Evolutionary conservation across 2,888 invertebrate genomes (phyloP).

Genomic region (Pristionchus arcanus): DNA sequence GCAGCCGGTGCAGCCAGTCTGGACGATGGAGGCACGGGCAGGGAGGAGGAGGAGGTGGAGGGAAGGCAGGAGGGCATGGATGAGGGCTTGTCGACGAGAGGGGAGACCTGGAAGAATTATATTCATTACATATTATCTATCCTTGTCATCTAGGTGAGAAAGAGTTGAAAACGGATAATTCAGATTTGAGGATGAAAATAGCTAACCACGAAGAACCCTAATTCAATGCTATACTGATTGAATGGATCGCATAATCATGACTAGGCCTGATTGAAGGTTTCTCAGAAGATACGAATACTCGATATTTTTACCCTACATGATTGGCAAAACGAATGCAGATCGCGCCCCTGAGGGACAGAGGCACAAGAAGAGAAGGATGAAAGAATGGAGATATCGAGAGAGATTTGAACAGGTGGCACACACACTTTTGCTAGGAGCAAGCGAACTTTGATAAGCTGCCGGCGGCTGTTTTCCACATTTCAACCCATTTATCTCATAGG

Average conservation of each 20-base stretch:
- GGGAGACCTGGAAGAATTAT: background rate
- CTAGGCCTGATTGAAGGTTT: too few relatives aligned
- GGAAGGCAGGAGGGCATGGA: background rate
- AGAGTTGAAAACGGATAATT: too few relatives aligned
- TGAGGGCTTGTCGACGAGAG: constrained; percentile 17
- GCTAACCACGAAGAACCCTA: too few relatives aligned
- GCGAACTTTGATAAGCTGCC: constrained; percentile 31
- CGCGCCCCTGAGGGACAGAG: background rate
- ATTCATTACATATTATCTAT: too few relatives aligned
- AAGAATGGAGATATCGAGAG: background rate
- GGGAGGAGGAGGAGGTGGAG: constrained; percentile 6
- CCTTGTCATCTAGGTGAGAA: too few relatives aligned
- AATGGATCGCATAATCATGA: too few relatives aligned
- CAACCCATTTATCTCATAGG: background rate
- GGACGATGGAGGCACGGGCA: background rate
- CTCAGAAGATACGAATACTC: too few relatives aligned
- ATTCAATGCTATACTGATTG: too few relatives aligned
- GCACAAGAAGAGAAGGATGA: background rate
- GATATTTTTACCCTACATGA: too few relatives aligned
- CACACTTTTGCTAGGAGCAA: background rate
- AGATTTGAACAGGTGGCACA: constrained; percentile 17
- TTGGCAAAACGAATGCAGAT: background rate
- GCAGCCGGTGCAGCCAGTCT: background rate
- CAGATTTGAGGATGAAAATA: too few relatives aligned
- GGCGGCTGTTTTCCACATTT: background rate